A percentile compares a stretch with the other conserved stretches of the same genome.
phyloP scores from a whole-genome alignment of 2,113 vertebrate genomes.

The Macroglossus sobrinus region DNA sequence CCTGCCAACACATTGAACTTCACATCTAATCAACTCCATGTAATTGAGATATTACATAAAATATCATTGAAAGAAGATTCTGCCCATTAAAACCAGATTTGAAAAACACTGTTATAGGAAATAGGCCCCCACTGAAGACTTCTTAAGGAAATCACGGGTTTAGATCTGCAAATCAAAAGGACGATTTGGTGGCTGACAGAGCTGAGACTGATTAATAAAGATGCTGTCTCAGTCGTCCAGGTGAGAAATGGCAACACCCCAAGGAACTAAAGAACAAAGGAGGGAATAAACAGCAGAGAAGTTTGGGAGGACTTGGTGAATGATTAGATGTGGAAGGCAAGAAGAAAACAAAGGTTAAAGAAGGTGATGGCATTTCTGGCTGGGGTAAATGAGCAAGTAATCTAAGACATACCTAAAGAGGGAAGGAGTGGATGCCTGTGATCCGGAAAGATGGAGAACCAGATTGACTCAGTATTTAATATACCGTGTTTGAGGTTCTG shows the following conservation, averaged over 20 bases:
- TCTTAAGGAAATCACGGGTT: background rate
- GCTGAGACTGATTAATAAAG: background rate
- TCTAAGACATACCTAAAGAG: background rate
- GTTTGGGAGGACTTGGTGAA: background rate
- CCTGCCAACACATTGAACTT: background rate
- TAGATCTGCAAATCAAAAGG: background rate
- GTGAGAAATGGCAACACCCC: background rate
- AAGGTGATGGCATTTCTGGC: background rate
- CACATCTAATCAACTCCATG: background rate
- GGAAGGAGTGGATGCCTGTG: background rate
- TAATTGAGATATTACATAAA: background rate
- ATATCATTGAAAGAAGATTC: background rate
- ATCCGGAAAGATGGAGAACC: background rate
- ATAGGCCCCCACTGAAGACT: fast-evolving
- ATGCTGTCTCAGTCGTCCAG: no score
- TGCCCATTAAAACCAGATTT: background rate
- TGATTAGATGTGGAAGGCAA: background rate
- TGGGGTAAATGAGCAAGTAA: background rate
- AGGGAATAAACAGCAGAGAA: background rate
- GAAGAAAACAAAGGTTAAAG: background rate
- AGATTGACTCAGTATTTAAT: background rate
- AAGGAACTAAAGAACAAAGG: background rate
- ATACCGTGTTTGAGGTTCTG: background rate
- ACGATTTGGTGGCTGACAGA: no score
- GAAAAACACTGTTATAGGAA: background rate